phyloP scores from a whole-genome alignment of 2,797 vertebrate species.

The Pseudopleuronectes americanus region DNA sequence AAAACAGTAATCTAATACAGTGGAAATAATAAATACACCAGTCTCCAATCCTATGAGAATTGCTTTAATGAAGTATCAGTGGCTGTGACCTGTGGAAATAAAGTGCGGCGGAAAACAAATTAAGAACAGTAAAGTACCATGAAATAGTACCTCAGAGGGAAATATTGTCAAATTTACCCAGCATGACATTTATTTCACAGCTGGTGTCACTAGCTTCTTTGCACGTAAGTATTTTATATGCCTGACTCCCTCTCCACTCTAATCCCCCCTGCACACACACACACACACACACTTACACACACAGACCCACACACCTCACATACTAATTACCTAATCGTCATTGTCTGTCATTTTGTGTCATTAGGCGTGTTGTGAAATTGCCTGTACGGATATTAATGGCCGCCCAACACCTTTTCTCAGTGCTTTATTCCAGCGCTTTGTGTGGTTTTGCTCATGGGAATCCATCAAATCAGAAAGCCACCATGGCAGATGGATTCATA shows the following conservation, averaged over 20 bases:
- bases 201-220: neutral
- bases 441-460: constrained; percentile 58
- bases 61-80: neutral
- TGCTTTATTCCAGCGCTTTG: constrained; percentile 53
- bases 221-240: constrained; percentile 2
- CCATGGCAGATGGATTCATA: constrained; percentile 71
- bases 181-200: constrained; percentile 3
- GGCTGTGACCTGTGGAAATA: neutral
- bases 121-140: neutral
- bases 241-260: constrained; percentile 1
- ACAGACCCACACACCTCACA: constrained; percentile 33
- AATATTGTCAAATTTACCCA: constrained; percentile 3
- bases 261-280: neutral
- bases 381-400: constrained; percentile 70
- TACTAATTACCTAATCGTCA: constrained; percentile 57
- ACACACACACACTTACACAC: constrained; percentile 20
- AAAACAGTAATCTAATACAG: neutral
- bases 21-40: neutral
- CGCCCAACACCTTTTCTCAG: constrained; percentile 36
- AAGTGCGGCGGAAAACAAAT: neutral
- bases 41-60: neutral
- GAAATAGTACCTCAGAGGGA: neutral
- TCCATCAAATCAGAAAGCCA: constrained; percentile 56
- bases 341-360: constrained; percentile 69
- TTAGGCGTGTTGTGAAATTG: constrained; percentile 73